Base-by-base conservation (phyloP, 1,140 invertebrate species). In the Brachionus sp. region DNA sequence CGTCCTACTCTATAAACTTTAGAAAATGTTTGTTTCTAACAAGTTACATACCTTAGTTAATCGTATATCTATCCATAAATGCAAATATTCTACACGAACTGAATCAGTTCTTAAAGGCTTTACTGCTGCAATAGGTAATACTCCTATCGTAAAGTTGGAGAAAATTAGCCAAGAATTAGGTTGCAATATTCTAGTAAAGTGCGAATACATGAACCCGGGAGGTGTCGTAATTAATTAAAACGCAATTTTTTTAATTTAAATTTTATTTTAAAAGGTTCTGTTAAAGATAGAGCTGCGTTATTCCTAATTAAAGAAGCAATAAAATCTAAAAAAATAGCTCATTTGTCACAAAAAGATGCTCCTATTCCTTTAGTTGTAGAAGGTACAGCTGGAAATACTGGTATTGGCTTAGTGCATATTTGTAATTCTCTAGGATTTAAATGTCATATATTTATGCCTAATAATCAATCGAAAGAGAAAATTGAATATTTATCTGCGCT, bases 311-410 rank as follows among this genome's bases (percentile, higher is more conserved):
- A 87, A 84, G 86, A 87, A 84, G 88, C 88, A 1, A 9, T 87
- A 12, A 9, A 42, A 35, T 42, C 29, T 57, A 84, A 86, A 37
- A 86, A 86, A 70, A 88, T 88, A 85, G 64, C 39, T 46, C 73
- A 62, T 64, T 9, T 62, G 5, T 12, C 29, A 37, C 39, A 82
- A 25, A 68, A 64, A 75, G 57, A 62, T 77, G 77, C 62, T 6
- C 66, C 50, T 46, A n/a, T 35, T 16, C 42, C 50, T 5, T 88
- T 87, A 23, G 86, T 90, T 4, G 86, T 90, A 12, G 89, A 90
- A 85, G 89, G 89, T 0, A 90, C 89, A 29, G 89, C 89, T 13
- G 90, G 90, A 1, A 90, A 90, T 83, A 90, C 89, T 83, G 89
- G 89, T 2, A 90, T 90, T 70, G 89, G 89, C 53, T 84, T 90